Base-by-base conservation (phyloP, 2,888 invertebrate species). In the Physocephala rufipes region DNA sequence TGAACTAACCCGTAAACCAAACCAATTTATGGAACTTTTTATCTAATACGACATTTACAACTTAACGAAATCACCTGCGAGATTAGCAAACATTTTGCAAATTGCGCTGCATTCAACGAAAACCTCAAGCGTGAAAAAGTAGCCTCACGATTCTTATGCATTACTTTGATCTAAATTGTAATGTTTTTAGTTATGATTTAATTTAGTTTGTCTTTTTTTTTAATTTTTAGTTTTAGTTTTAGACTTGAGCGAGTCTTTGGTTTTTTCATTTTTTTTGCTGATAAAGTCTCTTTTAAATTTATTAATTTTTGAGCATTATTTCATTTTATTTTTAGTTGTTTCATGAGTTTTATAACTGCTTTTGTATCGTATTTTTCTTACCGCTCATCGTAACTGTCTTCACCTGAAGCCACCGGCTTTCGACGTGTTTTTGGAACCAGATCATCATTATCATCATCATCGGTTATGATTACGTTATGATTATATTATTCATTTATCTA, bases 241-340 rank as follows among this genome's bases (percentile, higher is more conserved):
- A 58, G 26, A 49, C n/a, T 62, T 47, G 61, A 1, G 26, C 43
- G 26, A 47, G 49, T 47, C 69, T 75, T 75, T 73, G 72, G 73
- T 75, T 72, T 74, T 75, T 71, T 74, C 71, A 73, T 74, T 71
- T 76, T 75, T 76, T 75, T 70, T 71, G 67, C 73, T 70, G 70
- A 67, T 72, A 67, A 63, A 61, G 68, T 71, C 9, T 9, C 36
- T 36, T 36, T 36, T 36, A 9, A 9, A 36, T 4, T 36, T 36
- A 36, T 36, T 36, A 4, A 9, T 36, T 74, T 71, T 75, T 70
- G 67, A 72, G 71, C 73, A 73, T 76, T 73, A 69, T 74, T 68
- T 68, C 49, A 1, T 36, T 1, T 4, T 30, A 21, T 36, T 36
- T 21, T 55, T 30, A n/a, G 1, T 61, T 51, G 26, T 49, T 61